Conservation (phyloP, 2,797 vertebrate species). For the Macropus fuliginosus region DNA sequence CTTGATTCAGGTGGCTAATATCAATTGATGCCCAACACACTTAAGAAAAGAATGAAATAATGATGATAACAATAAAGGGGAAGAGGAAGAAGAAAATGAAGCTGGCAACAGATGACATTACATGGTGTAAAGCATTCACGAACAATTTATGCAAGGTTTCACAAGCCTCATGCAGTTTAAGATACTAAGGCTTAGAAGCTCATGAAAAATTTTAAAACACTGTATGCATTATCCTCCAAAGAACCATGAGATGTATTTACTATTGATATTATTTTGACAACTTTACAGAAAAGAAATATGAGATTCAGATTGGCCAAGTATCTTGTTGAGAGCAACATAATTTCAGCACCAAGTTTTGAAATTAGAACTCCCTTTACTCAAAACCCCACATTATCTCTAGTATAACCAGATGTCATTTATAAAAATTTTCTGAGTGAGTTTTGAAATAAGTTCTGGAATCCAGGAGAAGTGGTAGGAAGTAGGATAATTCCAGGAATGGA, state of each 20-base stretch:
- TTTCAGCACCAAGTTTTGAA: background rate
- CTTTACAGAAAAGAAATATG: background rate
- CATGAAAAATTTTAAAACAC: background rate
- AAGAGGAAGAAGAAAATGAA: background rate
- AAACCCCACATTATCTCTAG: background rate
- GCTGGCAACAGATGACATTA: background rate
- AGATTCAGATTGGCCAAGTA: too few species aligned
- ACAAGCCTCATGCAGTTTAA: background rate
- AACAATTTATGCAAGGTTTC: background rate
- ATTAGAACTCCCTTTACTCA: background rate
- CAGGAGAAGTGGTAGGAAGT: background rate
- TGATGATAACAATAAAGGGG: background rate
- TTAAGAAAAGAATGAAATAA: background rate
- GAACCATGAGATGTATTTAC: too few species aligned
- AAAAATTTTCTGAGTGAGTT: background rate
- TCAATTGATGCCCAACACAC: background rate
- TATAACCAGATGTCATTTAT: background rate
- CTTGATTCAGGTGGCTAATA: background rate
- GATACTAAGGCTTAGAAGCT: background rate
- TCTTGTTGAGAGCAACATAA: background rate
- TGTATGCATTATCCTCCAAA: too few species aligned
- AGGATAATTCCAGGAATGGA: background rate
- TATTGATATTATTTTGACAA: too few species aligned
- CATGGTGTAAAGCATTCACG: background rate
- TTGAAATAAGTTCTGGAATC: background rate